Evolutionary conservation across 2,113 vertebrate genomes (phyloP).

Genomic region (Nyctereutes procyonoides): DNA sequence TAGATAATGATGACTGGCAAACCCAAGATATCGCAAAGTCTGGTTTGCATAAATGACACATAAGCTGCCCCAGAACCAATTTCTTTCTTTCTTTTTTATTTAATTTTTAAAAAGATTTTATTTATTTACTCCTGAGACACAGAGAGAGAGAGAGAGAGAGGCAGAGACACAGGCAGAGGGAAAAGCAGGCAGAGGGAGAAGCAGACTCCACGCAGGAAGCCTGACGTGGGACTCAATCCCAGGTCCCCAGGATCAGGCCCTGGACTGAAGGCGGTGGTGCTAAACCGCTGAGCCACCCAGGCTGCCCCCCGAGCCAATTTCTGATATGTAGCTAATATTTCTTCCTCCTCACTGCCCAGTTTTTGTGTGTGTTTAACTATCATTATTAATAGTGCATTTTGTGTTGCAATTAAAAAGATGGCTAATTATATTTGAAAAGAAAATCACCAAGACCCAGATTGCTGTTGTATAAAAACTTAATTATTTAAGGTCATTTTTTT

Average conservation of each 20-base stretch:
- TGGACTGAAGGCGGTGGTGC: too few species aligned
- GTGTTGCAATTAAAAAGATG: not conserved
- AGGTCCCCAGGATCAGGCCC: too few species aligned
- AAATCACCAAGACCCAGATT: not conserved
- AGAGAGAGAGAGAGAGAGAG: too few species aligned
- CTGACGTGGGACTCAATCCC: too few species aligned
- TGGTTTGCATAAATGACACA: not conserved
- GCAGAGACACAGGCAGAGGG: too few species aligned
- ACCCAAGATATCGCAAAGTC: not conserved
- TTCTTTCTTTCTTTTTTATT: not conserved
- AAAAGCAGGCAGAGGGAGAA: too few species aligned
- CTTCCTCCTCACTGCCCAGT: not conserved
- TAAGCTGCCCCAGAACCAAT: not conserved
- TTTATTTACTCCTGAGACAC: too few species aligned
- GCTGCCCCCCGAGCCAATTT: not conserved
- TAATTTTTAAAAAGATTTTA: too few species aligned
- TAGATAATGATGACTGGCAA: not conserved
- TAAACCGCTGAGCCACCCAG: too few species aligned
- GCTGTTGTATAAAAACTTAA: not conserved
- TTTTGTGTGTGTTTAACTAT: not conserved
- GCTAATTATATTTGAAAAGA: constrained; percentile 8
- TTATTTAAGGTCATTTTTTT: not conserved
- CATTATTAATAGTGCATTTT: not conserved
- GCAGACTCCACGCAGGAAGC: too few species aligned
- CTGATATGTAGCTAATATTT: not conserved